phyloP scores from a whole-genome alignment of 2,797 vertebrate species.

The Eulemur mongoz region DNA sequence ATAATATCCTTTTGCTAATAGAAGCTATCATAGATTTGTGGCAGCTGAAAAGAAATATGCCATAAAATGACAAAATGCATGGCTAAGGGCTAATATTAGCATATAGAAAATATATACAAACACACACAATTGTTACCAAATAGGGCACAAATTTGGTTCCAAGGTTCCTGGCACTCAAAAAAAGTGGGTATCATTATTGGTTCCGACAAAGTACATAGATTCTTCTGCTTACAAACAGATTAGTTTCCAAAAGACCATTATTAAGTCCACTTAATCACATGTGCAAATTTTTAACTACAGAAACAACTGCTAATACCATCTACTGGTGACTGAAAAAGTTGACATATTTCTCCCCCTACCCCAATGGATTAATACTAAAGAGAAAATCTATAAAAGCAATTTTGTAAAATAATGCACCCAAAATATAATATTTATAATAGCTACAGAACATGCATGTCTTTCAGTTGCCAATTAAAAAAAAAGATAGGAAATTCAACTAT shows the following conservation, averaged over 20 bases:
- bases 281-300: background rate
- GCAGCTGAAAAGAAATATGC: background rate
- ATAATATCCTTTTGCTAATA: background rate
- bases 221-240: background rate
- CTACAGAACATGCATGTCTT: background rate
- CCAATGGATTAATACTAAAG: constrained; percentile 12
- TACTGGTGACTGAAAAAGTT: background rate
- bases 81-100: background rate
- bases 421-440: constrained; percentile 30
- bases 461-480: background rate
- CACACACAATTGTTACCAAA: background rate
- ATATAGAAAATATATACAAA: background rate
- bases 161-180: constrained; percentile 23
- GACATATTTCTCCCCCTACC: background rate
- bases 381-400: constrained; percentile 38
- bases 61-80: constrained; percentile 8
- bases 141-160: background rate
- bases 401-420: constrained; percentile 10
- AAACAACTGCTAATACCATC: background rate
- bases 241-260: constrained; percentile 1
- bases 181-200: background rate
- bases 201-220: background rate
- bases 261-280: background rate
- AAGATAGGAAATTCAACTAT: constrained; percentile 4
- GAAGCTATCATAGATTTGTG: background rate